Evolutionary conservation across 2,888 invertebrate genomes (phyloP), one percentile per base, ranked within the genome.

Genomic region (Acanthacorydalis orientalis): DNA sequence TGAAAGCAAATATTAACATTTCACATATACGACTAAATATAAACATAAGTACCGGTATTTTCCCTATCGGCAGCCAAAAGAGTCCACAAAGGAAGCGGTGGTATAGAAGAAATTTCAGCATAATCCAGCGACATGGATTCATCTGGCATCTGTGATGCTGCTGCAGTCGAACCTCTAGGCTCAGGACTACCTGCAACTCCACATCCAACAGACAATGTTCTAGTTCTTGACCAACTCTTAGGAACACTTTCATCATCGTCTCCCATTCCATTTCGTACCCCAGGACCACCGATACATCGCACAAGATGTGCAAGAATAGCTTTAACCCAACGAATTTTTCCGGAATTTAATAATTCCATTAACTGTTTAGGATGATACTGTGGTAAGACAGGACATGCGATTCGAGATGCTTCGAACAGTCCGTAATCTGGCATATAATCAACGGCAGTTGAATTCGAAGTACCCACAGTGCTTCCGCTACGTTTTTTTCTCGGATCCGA

Each of bases 311-410:
- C 86, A 40, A 99, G 73, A 53, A 99, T 98, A 1, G 97, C 97
- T 63, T 97, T 96, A 0, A 98, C 98, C 81, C 97, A 89, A 58
- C 91, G 75, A 55, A 93, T 95, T 69, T 95, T 96, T 3, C 98
- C 98, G 47, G 95, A 96, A 68, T 97, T 97, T 31, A 99, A 73
- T 37, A 99, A 68, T 61, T 98, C 98, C 88, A 98, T 96, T 34
- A 99, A 70, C 14, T 37, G 37, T 60, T 96, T 96, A 0, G 98
- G 98, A 68, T 99, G 98, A 64, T 98, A 99, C 60, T 99, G 98
- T 0, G 98, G 98, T 50, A 98, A 69, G 39, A 97, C 95, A 0
- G 97, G 97, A 57, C 93, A 97, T 1, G 96, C 95, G 61, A 96
- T 87, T 51, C 95, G 78, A 6, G 95, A 91, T 0, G 97, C 96